Evolutionary conservation across 2,113 vertebrate species (phyloP).

Genomic region (Nothoprocta pentlandii): DNA sequence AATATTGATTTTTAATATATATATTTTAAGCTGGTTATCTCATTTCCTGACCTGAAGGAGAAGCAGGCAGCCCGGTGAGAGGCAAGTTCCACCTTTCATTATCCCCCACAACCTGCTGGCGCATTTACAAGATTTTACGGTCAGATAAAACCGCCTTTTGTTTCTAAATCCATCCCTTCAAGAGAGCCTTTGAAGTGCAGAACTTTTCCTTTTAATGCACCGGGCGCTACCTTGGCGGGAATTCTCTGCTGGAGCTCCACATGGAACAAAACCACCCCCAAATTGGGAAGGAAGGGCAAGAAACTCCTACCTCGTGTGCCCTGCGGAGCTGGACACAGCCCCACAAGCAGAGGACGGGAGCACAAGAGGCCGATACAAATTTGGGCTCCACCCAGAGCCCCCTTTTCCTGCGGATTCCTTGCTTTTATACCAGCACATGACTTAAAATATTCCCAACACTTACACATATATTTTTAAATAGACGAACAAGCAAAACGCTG

Average conservation of each 20-base stretch:
- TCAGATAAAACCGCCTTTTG: neutral
- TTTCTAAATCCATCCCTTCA: conserved; percentile 25
- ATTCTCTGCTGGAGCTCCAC: neutral
- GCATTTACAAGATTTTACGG: neutral
- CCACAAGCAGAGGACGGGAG: no score
- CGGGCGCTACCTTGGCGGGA: neutral
- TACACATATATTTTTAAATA: neutral
- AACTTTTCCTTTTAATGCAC: conserved; percentile 21
- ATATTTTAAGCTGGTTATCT: neutral
- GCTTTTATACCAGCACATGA: neutral
- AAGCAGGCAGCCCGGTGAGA: conserved; percentile 33
- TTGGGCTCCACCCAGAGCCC: neutral
- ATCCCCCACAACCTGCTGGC: neutral
- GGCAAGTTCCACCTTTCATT: conserved; percentile 1
- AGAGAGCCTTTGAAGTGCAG: conserved; percentile 15
- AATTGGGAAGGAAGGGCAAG: neutral
- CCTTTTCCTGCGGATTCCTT: neutral
- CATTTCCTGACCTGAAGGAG: neutral
- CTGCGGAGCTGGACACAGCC: no score
- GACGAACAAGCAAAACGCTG: conserved; percentile 10
- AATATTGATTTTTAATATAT: conserved; percentile 15
- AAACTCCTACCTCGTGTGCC: no score
- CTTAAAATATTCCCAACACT: neutral
- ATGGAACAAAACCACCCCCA: neutral
- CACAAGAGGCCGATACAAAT: no score